These are phyloP conservation scores for Cheilosia pagana DNA, from an alignment of 2,888 invertebrate genomes.

Conservation along the genomic window DNA sequence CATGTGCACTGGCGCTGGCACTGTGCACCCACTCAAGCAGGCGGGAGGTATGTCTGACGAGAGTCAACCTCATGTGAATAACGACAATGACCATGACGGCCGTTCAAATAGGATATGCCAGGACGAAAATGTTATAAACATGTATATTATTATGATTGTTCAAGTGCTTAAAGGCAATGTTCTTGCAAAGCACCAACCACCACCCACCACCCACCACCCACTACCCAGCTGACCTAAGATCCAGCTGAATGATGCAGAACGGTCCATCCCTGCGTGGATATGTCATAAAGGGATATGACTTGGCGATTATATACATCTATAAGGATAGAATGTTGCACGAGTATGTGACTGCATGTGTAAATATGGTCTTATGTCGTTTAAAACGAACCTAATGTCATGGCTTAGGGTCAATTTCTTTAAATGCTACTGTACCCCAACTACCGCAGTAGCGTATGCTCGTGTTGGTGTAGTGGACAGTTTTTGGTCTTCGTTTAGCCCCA, in stretches of 20 bases:
- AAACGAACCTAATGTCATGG: conserved; percentile 59
- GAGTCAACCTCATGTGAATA: conserved; percentile 65
- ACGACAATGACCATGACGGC: conserved; percentile 66
- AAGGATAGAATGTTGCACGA: conserved; percentile 42
- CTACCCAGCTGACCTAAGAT: conserved; percentile 11
- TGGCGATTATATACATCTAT: conserved; percentile 64
- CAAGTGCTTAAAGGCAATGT: conserved; percentile 63
- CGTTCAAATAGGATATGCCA: conserved; percentile 58
- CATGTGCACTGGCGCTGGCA: background rate
- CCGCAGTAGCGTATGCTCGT: background rate
- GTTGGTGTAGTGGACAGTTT: conserved; percentile 41
- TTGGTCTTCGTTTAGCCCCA: conserved; percentile 41
- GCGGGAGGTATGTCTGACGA: conserved; percentile 16
- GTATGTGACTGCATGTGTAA: conserved; percentile 32
- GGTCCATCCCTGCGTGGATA: conserved; percentile 40
- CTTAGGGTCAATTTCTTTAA: conserved; percentile 64
- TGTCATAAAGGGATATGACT: conserved; percentile 67
- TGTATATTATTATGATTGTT: conserved; percentile 59
- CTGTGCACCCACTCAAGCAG: background rate
- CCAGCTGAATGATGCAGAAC: conserved; percentile 36
- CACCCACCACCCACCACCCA: conserved; percentile 19
- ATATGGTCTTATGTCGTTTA: conserved; percentile 30
- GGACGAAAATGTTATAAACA: conserved; percentile 67
- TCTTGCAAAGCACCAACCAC: conserved; percentile 14
- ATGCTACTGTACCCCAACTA: conserved; percentile 16